phyloP scores from a whole-genome alignment of 2,888 invertebrate genomes.

The Stenurella melanura region DNA sequence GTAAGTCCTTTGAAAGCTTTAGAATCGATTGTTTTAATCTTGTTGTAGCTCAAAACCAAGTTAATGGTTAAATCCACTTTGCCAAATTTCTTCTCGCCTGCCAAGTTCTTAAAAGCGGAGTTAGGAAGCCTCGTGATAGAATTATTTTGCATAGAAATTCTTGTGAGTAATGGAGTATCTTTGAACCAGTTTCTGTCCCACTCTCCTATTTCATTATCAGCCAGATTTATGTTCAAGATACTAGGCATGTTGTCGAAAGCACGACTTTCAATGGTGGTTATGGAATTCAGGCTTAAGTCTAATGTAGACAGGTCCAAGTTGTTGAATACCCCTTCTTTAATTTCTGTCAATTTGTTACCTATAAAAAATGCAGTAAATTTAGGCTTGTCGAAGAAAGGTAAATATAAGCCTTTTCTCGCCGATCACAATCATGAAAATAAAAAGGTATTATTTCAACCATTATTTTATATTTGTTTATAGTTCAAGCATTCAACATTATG shows the following conservation, averaged over 20 bases:
- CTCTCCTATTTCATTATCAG: constrained; percentile 57
- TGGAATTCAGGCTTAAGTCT: constrained; percentile 58
- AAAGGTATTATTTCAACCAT: too few species aligned
- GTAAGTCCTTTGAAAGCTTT: constrained; percentile 59
- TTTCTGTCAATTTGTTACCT: constrained; percentile 57
- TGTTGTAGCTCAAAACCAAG: constrained; percentile 62
- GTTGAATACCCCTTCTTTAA: constrained; percentile 59
- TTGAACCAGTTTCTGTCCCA: constrained; percentile 64
- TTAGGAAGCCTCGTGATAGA: constrained; percentile 58
- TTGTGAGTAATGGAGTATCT: constrained; percentile 58
- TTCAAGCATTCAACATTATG: too few species aligned
- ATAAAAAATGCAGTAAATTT: not conserved
- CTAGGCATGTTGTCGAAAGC: constrained; percentile 60
- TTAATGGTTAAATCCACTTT: constrained; percentile 57
- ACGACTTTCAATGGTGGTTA: constrained; percentile 49
- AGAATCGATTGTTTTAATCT: constrained; percentile 57
- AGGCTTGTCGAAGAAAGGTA: not conserved
- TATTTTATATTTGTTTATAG: too few species aligned
- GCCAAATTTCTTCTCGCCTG: constrained; percentile 57
- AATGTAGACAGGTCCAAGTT: constrained; percentile 55
- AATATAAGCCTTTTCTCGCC: too few species aligned
- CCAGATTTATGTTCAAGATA: constrained; percentile 58
- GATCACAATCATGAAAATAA: not conserved
- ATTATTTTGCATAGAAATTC: constrained; percentile 63
- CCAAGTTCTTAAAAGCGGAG: constrained; percentile 60